These are phyloP conservation scores for Trachelus stipa DNA, from an alignment of 2,888 invertebrate genomes.

Conservation along the genomic window DNA sequence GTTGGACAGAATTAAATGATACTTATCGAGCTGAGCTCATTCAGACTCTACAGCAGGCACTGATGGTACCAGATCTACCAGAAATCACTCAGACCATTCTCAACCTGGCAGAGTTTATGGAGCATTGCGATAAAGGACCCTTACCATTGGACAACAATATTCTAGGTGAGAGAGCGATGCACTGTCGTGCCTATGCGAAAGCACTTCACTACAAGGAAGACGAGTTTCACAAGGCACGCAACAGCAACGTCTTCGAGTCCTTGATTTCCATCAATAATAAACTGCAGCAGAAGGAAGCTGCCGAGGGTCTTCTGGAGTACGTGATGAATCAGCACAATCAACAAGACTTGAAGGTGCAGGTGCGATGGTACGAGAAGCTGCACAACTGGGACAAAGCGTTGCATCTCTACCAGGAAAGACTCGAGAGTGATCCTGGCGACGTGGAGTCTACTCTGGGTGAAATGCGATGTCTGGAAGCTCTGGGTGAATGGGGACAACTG, in stretches of 20 bases:
- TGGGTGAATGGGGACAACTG: slow-evolving; percentile 95
- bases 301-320: slow-evolving; percentile 90
- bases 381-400: slow-evolving; percentile 99
- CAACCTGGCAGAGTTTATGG: slow-evolving; percentile 99
- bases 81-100: slow-evolving; percentile 96
- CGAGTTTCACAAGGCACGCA: slow-evolving; percentile 87
- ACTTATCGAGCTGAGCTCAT: slow-evolving; percentile 87
- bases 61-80: slow-evolving; percentile 92
- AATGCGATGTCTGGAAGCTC: slow-evolving; percentile 94
- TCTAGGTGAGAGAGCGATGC: slow-evolving; percentile 94
- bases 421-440: slow-evolving; percentile 75
- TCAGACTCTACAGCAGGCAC: slow-evolving; percentile 86
- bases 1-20: slow-evolving; percentile 95
- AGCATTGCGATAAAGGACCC: slow-evolving; percentile 97
- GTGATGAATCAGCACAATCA: slow-evolving; percentile 84
- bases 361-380: slow-evolving; percentile 98
- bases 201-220: slow-evolving; percentile 92
- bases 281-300: slow-evolving; percentile 97
- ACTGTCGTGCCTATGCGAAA: slow-evolving; percentile 88
- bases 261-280: slow-evolving; percentile 98
- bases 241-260: slow-evolving; percentile 90
- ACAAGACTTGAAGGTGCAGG: slow-evolving; percentile 73
- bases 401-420: slow-evolving; percentile 83
- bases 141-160: slow-evolving; percentile 89
- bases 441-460: slow-evolving; percentile 89